Percentiles rank a stretch among this genome's conserved stretches.
These are phyloP conservation scores for Conops quadrifasciatus DNA, from an alignment of 2,888 invertebrate species.

Conservation along the genomic window DNA sequence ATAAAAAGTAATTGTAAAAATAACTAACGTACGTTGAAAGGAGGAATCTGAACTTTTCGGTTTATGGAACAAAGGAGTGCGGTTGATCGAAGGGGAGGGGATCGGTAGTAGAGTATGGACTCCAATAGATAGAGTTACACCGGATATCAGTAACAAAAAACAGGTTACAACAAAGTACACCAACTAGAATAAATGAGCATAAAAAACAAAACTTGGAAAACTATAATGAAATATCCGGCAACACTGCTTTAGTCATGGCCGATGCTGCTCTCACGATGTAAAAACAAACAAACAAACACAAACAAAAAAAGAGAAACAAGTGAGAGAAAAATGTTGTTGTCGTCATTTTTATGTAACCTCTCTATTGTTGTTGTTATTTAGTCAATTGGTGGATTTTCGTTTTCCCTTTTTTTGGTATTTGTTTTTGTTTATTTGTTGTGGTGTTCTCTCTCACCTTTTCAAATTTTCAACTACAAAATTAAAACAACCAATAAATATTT, in stretches of 20 bases:
- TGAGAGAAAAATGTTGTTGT: slow-evolving; percentile 2
- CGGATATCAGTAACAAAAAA: too few species aligned
- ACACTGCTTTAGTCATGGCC: neutral
- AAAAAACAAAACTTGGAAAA: neutral
- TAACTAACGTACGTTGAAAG: too few species aligned
- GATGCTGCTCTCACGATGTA: too few species aligned
- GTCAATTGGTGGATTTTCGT: neutral
- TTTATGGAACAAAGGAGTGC: too few species aligned
- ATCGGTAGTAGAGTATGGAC: too few species aligned
- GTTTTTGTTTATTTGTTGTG: neutral
- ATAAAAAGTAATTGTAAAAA: too few species aligned
- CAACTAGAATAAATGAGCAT: neutral
- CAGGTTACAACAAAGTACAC: too few species aligned
- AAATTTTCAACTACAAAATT: too few species aligned
- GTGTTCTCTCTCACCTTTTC: neutral
- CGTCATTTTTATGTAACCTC: neutral
- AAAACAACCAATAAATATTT: too few species aligned
- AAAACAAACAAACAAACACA: neutral
- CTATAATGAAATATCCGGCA: neutral
- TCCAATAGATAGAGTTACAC: too few species aligned
- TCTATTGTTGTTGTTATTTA: neutral
- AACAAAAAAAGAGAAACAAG: neutral
- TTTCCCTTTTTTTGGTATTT: neutral
- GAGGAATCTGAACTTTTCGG: too few species aligned
- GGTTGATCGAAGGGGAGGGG: too few species aligned